A percentile compares a stretch with the other conserved stretches of the same genome.
phyloP scores from a whole-genome alignment of 2,888 invertebrate species.

The Heliconius ethilla region DNA sequence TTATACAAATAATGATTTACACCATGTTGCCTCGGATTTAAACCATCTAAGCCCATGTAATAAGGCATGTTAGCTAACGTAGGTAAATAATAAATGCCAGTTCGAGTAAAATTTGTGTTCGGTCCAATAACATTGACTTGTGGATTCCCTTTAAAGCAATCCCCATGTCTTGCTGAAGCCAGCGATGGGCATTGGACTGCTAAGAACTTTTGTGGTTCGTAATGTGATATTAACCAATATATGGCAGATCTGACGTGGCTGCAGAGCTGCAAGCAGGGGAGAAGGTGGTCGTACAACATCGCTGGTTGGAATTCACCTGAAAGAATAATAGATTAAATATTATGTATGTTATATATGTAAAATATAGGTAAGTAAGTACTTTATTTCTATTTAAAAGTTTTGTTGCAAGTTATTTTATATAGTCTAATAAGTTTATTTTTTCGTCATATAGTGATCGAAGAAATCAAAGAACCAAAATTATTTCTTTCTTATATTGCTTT shows the following conservation, averaged over 20 bases:
- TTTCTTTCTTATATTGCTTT: not conserved
- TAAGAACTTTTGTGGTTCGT: constrained; percentile 61
- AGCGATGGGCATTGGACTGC: constrained; percentile 64
- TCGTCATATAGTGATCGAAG: no score
- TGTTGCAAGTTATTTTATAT: no score
- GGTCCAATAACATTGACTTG: constrained; percentile 63
- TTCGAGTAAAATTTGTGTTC: constrained; percentile 64
- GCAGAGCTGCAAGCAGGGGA: constrained; percentile 71
- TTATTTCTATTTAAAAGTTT: no score
- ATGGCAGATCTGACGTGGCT: constrained; percentile 67
- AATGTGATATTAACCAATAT: constrained; percentile 62
- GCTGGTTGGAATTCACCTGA: constrained; percentile 71
- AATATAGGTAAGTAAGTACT: no score
- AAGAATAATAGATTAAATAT: constrained; percentile 31
- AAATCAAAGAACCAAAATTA: no score
- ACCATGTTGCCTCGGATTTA: constrained; percentile 56
- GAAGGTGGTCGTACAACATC: constrained; percentile 59
- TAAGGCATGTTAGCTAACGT: constrained; percentile 61
- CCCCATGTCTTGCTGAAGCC: constrained; percentile 58
- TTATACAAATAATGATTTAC: constrained; percentile 60
- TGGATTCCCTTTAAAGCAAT: constrained; percentile 57
- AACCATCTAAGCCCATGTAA: constrained; percentile 60
- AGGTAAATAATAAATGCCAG: constrained; percentile 69
- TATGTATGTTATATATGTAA: no score
- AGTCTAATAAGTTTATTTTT: no score